These are phyloP conservation scores for Gouania willdenowi DNA, from an alignment of 2,797 vertebrate genomes.

Conservation along the genomic window DNA sequence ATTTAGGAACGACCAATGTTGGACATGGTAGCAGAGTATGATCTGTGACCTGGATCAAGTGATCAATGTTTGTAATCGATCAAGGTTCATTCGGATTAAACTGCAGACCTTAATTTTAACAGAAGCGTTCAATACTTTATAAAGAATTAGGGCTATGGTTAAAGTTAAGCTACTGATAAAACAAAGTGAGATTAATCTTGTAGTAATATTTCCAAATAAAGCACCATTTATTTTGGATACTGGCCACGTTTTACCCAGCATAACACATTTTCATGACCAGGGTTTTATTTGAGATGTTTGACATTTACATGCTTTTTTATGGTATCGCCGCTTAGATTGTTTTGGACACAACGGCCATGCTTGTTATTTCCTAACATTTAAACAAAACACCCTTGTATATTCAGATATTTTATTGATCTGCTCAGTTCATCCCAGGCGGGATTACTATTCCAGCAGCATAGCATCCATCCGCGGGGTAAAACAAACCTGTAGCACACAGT, in stretches of 20 bases:
- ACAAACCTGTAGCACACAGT: too few relatives aligned
- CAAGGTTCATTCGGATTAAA: conserved; percentile 22
- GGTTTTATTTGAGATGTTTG: neutral
- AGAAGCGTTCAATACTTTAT: conserved; percentile 12
- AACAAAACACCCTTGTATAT: too few relatives aligned
- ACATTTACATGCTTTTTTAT: neutral
- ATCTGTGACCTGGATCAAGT: conserved; percentile 8
- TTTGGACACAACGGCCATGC: too few relatives aligned
- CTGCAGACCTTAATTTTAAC: conserved; percentile 3
- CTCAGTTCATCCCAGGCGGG: too few relatives aligned
- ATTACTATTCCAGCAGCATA: too few relatives aligned
- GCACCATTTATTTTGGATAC: conserved; percentile 8
- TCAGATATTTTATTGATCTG: too few relatives aligned
- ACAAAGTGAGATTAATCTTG: conserved; percentile 11
- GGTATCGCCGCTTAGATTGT: neutral
- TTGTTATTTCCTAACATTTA: too few relatives aligned
- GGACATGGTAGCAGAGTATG: conserved; percentile 1
- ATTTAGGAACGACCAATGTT: conserved; percentile 22
- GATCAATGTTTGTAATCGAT: conserved; percentile 23
- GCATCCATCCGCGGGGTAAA: too few relatives aligned
- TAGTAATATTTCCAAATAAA: too few relatives aligned
- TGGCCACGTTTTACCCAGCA: neutral
- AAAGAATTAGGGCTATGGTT: conserved; percentile 6
- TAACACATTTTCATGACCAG: neutral
- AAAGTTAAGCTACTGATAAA: neutral